Base-by-base conservation (phyloP, 2,797 vertebrate genomes). In the Tapera naevia region DNA sequence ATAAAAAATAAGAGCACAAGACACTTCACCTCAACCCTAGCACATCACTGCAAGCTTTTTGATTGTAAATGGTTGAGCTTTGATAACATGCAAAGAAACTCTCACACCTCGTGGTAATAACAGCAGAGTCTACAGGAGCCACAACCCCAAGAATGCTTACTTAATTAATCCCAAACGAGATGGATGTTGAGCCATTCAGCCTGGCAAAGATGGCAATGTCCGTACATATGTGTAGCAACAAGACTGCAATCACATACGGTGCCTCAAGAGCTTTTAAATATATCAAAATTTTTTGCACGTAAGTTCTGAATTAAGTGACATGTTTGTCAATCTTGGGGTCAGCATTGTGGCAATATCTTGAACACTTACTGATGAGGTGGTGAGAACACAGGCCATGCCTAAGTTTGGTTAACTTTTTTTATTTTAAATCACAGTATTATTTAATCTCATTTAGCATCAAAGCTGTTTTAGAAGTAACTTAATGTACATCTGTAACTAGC, bases 401-500 rank as follows among this genome's bases (percentile, higher is more conserved):
- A 57, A 61, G 23, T 70, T 72, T 17, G 4, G 22, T 46, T 45
- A 7, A 11, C 50, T 61, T 2, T 17, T 6, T 2, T 45, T 45
- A 84, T 69, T 65, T 33, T 1, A 15, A 70, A 85, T 91, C 46
- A 69, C 22, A n/a, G 27, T 41, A 66, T 41, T 86, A 50, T 70
- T 83, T 84, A 24, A 69, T 43, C 46, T 45, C 51, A 58, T 13
- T 32, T 1, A 61, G 6, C 0, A 0, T 35, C 64, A 82, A 85
- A 76, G 30, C 32, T 74, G 6, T 5, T 75, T 53, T 7, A 71
- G 53, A 85, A 78, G 37, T 48, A 71, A 67, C 80, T 82, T 87
- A 86, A 86, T 22, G 46, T 71, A 78, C 43, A 65, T 73, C 71
- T 86, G 80, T 64, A 91, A 90, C 75, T 56, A 95, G 93, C 11